Evolutionary conservation across 2,888 invertebrate species (phyloP), one percentile per base, ranked within the genome.

Genomic region (Tenthredo amoena): DNA sequence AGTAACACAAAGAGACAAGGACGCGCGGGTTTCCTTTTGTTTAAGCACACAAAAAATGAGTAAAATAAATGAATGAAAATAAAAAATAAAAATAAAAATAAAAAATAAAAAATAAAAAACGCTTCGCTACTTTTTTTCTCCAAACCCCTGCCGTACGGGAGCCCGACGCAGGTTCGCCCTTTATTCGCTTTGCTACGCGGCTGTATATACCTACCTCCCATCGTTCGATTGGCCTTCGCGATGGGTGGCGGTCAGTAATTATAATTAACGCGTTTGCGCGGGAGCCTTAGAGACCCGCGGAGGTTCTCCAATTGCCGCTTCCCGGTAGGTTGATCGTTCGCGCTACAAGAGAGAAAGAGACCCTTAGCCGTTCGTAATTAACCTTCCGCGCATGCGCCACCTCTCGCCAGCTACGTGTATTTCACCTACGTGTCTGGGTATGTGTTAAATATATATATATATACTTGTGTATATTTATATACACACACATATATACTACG

Each of bases 161-260:
- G 4, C 18, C 50, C 50, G 21, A 62, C 62, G 62, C 58, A 21
- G 62, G 2, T 62, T 62, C 62, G 62, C 12, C 26, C 62, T 62
- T 62, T 62, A 62, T 62, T 31, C 62, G 62, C 62, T 12, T 0
- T 55, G 5, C 15, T 18, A 15, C 18, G 5, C 50, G 18, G 47
- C 47, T 50, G 5, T 58, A 58, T 58, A 58, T 55, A 50, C 34
- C 9, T 47, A 50, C 43, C 26, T 81, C 40, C 65, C 62, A 15
- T 37, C 81, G 55, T 81, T 81, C 81, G 81, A 81, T 81, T 85
- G 82, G 85, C 71, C 50, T 85, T 68, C 79, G 40, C 81, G 82
- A 31, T 47, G 77, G 43, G 85, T 62, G 86, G 58, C 91, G 92
- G 91, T 91, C 91, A 91, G 92, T 92, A 93, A 93, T 93, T 93